Evolutionary conservation across 53 echinoderm and acorn worm species (phyloP), one percentile per base, ranked within the genome.

Genomic region (Zoroaster sp.): DNA sequence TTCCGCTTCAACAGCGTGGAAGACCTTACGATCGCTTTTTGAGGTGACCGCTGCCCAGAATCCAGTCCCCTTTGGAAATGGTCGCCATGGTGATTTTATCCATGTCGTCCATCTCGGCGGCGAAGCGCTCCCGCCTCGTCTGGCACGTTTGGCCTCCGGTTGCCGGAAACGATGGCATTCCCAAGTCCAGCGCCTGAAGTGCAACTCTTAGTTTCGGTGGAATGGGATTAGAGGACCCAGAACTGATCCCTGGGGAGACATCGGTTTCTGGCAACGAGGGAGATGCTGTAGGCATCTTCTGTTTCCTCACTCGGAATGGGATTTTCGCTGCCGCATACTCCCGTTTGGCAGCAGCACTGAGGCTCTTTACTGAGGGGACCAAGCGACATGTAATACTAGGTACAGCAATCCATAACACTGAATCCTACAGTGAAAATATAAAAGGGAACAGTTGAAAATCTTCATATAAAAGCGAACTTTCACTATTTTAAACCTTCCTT

Each of bases 91-190:
- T 39, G 15, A 73, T 55, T 7, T 55, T 73, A 3, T 87, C 74
- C 33, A 21, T 12, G n/a, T 87, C 87, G 40, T 20, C 87, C 74
- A 39, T 86, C 74, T 53, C 36, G 53, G 7, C 40, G 39, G 72
- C 86, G 36, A 86, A 25, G 6, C 34, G 72, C 32, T 10, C 36
- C 15, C 74, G 74, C 59, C 74, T 40, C 32, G 51, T 59, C 38
- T 73, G 63, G 59, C 14, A 73, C 10, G 38, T 37, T 59, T 49
- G 8, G 87, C 87, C 39, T 73, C 59, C 11, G 49, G 63, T 87
- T 73, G 55, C 87, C 87, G 87, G 74, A 87, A 87, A 74, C 87
- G 59, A 74, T 87, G 74, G 41, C 18, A 73, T 87, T n/a, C 74
- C 74, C 4, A 87, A 40, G 41, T 87, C 87, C 73, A 73, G 63